Conservation (phyloP, 2,113 vertebrate genomes). For the Myotis yumanensis region DNA sequence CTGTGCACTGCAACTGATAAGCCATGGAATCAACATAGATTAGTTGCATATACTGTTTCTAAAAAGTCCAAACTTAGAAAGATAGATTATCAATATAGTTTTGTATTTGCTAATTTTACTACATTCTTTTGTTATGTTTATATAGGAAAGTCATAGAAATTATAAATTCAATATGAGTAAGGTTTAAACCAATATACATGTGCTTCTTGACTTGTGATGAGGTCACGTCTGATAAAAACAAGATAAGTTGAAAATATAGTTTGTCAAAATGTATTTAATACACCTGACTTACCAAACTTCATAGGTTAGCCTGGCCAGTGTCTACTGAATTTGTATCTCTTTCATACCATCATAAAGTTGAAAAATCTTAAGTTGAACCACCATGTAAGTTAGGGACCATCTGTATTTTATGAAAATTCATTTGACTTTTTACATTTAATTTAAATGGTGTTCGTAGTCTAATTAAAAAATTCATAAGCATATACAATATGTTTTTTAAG, state of each 20-base stretch:
- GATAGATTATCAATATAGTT: constrained; percentile 87
- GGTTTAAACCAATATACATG: constrained; percentile 85
- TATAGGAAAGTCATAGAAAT: constrained; percentile 92
- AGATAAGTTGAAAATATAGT: background rate
- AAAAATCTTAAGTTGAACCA: background rate
- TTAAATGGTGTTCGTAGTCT: background rate
- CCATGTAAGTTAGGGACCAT: background rate
- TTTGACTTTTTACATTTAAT: background rate
- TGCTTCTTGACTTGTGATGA: background rate
- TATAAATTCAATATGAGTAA: constrained; percentile 93
- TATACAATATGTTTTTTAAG: background rate
- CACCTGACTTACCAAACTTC: background rate
- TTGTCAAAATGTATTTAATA: background rate
- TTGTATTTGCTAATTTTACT: constrained; percentile 95
- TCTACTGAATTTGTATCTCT: background rate
- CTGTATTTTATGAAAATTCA: constrained; percentile 29
- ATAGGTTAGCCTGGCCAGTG: background rate
- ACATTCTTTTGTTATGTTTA: constrained; percentile 94
- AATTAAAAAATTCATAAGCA: background rate
- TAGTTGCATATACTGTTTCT: constrained; percentile 87
- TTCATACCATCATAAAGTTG: background rate
- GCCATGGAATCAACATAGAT: constrained; percentile 86
- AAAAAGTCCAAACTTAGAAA: constrained; percentile 88
- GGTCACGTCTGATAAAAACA: background rate
- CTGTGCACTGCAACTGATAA: constrained; percentile 89